These are phyloP conservation scores for Dicyrtoma fusca DNA, from an alignment of 2,888 invertebrate species.

Conservation along the genomic window DNA sequence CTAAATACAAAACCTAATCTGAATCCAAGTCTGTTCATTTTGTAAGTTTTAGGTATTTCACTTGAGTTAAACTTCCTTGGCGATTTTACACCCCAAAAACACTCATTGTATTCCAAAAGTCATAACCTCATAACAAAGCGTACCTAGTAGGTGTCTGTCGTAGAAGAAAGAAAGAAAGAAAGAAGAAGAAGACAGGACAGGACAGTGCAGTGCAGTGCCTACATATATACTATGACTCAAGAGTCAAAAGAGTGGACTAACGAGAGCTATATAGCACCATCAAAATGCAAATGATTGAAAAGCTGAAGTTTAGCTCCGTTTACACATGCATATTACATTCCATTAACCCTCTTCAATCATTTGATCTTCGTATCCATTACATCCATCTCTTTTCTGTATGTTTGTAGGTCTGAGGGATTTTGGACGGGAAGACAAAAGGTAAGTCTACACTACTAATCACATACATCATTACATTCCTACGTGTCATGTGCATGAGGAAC, in stretches of 20 bases:
- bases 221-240: neutral
- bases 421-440: neutral
- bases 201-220: too few species aligned
- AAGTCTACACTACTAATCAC: too few species aligned
- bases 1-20: conserved; percentile 14
- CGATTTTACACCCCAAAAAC: conserved; percentile 4
- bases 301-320: neutral
- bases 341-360: conserved; percentile 28
- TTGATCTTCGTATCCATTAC: conserved; percentile 16
- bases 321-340: neutral
- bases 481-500: too few species aligned
- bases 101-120: neutral
- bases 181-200: neutral
- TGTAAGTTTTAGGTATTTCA: conserved; percentile 1
- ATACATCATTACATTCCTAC: too few species aligned
- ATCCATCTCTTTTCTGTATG: neutral
- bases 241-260: neutral
- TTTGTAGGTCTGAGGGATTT: neutral
- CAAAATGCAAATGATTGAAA: conserved; percentile 8
- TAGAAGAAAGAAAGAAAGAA: neutral
- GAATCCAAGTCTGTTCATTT: neutral
- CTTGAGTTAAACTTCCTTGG: neutral
- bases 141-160: too few species aligned
- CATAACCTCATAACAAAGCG: neutral
- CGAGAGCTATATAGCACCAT: neutral